These are phyloP conservation scores for Rattus norvegicus DNA, from an alignment of 2,113 vertebrate genomes.

Conservation along the genomic window DNA sequence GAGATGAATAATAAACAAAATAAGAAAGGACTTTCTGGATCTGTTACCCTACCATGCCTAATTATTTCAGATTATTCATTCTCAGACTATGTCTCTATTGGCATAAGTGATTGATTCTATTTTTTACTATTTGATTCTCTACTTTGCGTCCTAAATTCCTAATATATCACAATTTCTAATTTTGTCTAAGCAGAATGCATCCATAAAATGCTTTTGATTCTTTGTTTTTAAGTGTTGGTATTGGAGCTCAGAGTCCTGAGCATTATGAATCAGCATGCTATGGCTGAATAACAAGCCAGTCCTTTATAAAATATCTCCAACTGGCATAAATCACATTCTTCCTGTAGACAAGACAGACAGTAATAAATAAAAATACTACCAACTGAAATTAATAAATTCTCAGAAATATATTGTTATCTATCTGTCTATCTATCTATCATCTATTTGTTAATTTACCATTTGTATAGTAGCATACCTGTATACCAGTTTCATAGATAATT, in stretches of 20 bases:
- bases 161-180: slow-evolving; percentile 13
- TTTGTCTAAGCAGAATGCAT: not conserved
- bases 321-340: not conserved
- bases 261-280: not conserved
- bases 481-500: slow-evolving; percentile 33
- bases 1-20: not conserved
- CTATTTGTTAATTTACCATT: not conserved
- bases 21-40: not conserved
- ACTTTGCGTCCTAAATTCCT: not conserved
- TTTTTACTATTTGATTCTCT: not conserved
- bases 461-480: not conserved
- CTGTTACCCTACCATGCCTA: not conserved
- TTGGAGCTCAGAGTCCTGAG: not conserved
- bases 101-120: not conserved
- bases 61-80: not conserved
- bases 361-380: slow-evolving; percentile 29
- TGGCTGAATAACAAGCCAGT: not conserved
- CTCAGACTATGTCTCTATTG: not conserved
- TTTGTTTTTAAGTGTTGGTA: not conserved
- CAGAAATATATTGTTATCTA: not conserved
- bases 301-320: not conserved
- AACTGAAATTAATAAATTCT: slow-evolving; percentile 45
- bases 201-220: not conserved
- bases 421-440: not conserved
- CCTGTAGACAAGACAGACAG: not conserved